These are phyloP conservation scores for Diphyllodes magnificus DNA, from an alignment of 2,113 vertebrate genomes.

Conservation along the genomic window DNA sequence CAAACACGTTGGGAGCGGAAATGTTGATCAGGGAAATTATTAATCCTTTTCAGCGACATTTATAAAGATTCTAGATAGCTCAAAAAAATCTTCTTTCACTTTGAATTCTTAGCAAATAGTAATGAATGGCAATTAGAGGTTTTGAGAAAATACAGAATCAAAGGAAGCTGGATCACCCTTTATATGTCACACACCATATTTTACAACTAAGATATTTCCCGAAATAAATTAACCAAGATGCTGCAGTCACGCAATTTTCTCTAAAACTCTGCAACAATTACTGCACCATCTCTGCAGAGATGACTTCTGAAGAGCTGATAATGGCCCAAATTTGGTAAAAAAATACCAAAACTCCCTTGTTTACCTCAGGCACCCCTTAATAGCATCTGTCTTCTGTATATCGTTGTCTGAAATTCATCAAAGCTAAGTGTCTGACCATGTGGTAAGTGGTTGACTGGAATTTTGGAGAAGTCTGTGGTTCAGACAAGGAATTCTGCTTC, in stretches of 20 bases:
- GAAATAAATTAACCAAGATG: background rate
- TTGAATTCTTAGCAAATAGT: background rate
- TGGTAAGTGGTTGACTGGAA: conserved; percentile 5
- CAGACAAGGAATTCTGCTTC: background rate
- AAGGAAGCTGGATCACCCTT: background rate
- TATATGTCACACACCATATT: background rate
- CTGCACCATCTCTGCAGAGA: background rate
- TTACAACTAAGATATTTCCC: background rate
- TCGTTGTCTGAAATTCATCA: background rate
- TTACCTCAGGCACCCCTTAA: background rate
- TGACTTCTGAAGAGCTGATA: background rate
- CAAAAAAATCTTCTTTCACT: background rate
- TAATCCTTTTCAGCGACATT: background rate
- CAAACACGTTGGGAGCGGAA: background rate
- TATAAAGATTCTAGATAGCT: background rate
- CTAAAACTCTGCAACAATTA: background rate
- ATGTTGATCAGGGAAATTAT: background rate
- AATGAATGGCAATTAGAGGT: background rate
- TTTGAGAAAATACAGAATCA: background rate
- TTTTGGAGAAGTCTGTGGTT: conserved; percentile 35
- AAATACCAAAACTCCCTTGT: background rate
- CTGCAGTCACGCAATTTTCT: background rate
- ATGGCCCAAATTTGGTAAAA: background rate
- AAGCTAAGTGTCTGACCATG: background rate
- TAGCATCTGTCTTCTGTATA: background rate